phyloP scores from a whole-genome alignment of 2,797 vertebrate genomes.

The Falco novaeseelandiae region DNA sequence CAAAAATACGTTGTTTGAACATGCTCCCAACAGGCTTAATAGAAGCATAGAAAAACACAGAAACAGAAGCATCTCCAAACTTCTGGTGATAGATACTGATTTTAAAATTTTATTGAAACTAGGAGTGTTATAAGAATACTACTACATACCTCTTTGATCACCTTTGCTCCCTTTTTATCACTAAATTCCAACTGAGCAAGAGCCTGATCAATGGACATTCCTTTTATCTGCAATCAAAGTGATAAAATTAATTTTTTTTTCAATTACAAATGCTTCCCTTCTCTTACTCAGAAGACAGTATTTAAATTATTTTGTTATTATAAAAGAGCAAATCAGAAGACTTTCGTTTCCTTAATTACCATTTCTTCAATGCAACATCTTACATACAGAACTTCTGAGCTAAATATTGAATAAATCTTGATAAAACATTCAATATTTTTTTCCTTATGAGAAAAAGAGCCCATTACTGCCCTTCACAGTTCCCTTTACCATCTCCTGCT shows the following conservation, averaged over 20 bases:
- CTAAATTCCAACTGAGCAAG: slow-evolving; percentile 91
- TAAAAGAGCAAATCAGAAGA: background rate
- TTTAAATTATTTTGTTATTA: background rate
- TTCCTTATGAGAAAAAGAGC: background rate
- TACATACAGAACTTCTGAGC: background rate
- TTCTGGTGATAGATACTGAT: background rate
- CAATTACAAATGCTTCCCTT: background rate
- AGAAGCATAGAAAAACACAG: background rate
- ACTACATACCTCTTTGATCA: slow-evolving; percentile 89
- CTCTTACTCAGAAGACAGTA: background rate
- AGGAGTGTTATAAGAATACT: background rate
- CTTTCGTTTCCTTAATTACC: background rate
- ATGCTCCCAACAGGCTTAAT: background rate
- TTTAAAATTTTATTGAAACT: background rate
- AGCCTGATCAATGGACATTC: slow-evolving; percentile 93
- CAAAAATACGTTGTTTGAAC: background rate
- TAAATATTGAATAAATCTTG: background rate
- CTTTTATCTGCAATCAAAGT: slow-evolving; percentile 81
- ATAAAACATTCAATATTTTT: background rate
- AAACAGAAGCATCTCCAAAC: background rate
- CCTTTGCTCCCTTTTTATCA: slow-evolving; percentile 96
- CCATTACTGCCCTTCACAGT: background rate
- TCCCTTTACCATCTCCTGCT: background rate
- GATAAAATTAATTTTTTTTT: background rate
- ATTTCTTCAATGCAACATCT: background rate